phyloP scores from a whole-genome alignment of 2,888 invertebrate species.

The Hirtodrosophila alboralis region DNA sequence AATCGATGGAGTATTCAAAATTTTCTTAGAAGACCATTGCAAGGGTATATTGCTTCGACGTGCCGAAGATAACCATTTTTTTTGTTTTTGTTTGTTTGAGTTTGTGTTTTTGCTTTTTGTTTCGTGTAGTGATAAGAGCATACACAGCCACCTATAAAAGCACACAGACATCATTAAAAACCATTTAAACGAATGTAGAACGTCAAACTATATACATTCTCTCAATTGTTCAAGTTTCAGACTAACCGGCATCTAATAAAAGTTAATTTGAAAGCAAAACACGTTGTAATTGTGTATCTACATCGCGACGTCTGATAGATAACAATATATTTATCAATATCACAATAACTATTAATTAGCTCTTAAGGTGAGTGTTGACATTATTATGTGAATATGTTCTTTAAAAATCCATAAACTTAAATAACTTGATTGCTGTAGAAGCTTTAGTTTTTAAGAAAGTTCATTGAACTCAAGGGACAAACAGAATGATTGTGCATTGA shows the following conservation, averaged over 20 bases:
- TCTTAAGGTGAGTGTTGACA: slow-evolving; percentile 46
- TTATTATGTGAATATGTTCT: slow-evolving; percentile 4
- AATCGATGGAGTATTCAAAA: no score
- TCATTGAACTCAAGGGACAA: slow-evolving; percentile 13
- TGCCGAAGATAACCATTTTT: no score
- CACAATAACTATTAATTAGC: slow-evolving; percentile 48
- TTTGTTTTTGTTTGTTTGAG: no score
- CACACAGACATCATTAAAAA: slow-evolving; percentile 36
- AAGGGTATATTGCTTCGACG: no score
- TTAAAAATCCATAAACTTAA: slow-evolving; percentile 5
- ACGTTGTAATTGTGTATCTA: slow-evolving; percentile 32
- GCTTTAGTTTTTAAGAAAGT: slow-evolving; percentile 2
- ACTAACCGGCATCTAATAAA: slow-evolving; percentile 33
- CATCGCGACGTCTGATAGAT: slow-evolving; percentile 9
- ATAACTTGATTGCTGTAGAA: not conserved
- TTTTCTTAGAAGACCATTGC: no score
- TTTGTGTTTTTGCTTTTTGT: slow-evolving; percentile 38
- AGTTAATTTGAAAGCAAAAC: slow-evolving; percentile 16
- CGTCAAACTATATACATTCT: slow-evolving; percentile 30
- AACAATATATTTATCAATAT: slow-evolving; percentile 44
- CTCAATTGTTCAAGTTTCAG: slow-evolving; percentile 13
- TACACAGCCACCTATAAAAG: slow-evolving; percentile 69
- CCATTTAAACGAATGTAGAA: slow-evolving; percentile 56
- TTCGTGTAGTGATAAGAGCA: slow-evolving; percentile 59
- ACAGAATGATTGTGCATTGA: not conserved